These are phyloP conservation scores for Xerus rutilus DNA, from an alignment of 2,797 vertebrate species.

Conservation along the genomic window DNA sequence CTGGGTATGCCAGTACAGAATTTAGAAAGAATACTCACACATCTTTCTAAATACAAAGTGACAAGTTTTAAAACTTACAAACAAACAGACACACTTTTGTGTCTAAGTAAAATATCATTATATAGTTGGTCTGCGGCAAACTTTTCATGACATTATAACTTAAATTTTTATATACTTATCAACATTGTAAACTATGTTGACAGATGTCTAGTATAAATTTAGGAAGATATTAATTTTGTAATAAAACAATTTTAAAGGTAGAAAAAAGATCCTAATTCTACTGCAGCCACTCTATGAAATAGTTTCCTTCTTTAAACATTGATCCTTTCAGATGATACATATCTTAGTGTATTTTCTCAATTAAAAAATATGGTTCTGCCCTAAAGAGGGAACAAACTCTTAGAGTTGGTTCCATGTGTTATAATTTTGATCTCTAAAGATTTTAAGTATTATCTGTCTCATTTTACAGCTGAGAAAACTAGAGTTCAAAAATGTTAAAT, in stretches of 20 bases:
- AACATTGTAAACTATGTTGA: constrained; percentile 21
- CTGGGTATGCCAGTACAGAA: background rate
- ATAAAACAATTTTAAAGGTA: constrained; percentile 44
- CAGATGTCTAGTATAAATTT: constrained; percentile 45
- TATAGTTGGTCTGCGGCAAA: background rate
- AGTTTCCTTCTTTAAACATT: constrained; percentile 20
- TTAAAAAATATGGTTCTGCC: constrained; percentile 25
- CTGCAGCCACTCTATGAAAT: constrained; percentile 7
- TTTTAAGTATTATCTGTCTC: constrained; percentile 39
- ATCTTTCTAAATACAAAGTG: constrained; percentile 43
- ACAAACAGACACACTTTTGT: background rate
- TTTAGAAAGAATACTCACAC: constrained; percentile 32
- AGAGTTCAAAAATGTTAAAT: background rate
- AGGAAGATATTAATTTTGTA: constrained; percentile 33
- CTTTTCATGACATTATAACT: constrained; percentile 14
- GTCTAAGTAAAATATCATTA: background rate
- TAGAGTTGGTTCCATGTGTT: background rate
- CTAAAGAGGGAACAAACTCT: constrained; percentile 39
- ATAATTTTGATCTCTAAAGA: constrained; percentile 33
- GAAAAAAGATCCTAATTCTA: constrained; percentile 44
- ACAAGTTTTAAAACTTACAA: constrained; percentile 47
- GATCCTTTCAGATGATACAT: background rate
- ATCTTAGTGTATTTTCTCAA: background rate
- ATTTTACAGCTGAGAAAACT: constrained; percentile 40
- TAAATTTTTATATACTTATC: background rate